Conservation (phyloP, 2,113 vertebrate genomes). For the Dendrocopos noguchii region DNA sequence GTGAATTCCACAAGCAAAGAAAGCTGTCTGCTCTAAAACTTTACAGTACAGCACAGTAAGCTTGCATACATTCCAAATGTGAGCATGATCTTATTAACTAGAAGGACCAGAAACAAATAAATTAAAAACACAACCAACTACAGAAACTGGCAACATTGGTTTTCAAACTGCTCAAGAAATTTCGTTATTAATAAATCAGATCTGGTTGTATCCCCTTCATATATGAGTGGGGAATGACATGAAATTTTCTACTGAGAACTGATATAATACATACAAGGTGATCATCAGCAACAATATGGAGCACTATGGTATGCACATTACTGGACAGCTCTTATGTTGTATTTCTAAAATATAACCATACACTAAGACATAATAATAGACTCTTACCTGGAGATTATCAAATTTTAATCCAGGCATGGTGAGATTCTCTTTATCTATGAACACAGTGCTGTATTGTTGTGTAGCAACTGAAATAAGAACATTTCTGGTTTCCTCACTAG, state of each 20-base stretch:
- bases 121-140: not conserved
- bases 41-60: not conserved
- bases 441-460: conserved; percentile 84
- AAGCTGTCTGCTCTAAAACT: not conserved
- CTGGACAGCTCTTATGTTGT: not conserved
- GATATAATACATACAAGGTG: not conserved
- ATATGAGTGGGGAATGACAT: not conserved
- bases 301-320: not conserved
- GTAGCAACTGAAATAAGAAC: conserved; percentile 86
- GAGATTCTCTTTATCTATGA: conserved; percentile 87
- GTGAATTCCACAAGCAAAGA: not conserved
- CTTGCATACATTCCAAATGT: not conserved
- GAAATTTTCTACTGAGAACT: not conserved
- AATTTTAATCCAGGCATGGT: conserved; percentile 98
- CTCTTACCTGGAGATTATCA: conserved; percentile 94
- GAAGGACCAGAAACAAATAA: not conserved
- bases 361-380: not conserved
- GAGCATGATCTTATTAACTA: not conserved
- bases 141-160: not conserved
- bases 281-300: not conserved
- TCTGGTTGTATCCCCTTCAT: not conserved
- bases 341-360: not conserved
- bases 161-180: not conserved
- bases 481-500: conserved; percentile 86
- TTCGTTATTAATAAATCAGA: not conserved